Evolutionary conservation across 1,140 invertebrate genomes (phyloP).

Genomic region (Anagrus nilaparvatae): DNA sequence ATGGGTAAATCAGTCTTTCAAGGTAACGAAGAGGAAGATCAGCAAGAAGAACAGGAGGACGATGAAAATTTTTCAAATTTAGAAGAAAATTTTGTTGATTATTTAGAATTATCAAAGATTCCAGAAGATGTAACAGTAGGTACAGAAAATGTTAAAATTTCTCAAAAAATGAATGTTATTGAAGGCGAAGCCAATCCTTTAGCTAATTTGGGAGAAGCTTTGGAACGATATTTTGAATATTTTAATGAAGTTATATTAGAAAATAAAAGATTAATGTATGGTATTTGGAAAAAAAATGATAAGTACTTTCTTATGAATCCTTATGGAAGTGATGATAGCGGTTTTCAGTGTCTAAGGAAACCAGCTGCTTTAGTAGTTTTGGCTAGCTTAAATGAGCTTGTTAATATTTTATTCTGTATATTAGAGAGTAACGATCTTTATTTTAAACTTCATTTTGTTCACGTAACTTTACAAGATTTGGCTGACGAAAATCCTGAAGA

Average conservation of each 20-base stretch:
- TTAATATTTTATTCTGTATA: constrained; percentile 24
- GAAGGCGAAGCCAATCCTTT: constrained; percentile 24
- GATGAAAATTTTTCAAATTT: constrained; percentile 10
- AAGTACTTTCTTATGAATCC: constrained; percentile 33
- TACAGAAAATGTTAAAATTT: constrained; percentile 18
- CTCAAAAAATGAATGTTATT: constrained; percentile 19
- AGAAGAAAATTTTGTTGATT: constrained; percentile 16
- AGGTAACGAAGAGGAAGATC: constrained; percentile 9
- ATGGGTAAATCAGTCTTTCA: constrained; percentile 13
- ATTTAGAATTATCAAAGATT: constrained; percentile 27
- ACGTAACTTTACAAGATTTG: constrained; percentile 21
- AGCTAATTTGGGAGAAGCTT: constrained; percentile 31
- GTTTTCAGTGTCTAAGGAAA: constrained; percentile 21
- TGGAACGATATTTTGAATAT: constrained; percentile 27
- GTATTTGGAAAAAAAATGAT: constrained; percentile 24
- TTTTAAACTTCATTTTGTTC: constrained; percentile 28
- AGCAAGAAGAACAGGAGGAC: constrained; percentile 14
- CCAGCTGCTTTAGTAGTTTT: constrained; percentile 25
- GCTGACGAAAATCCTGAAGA: constrained; percentile 10
- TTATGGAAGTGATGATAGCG: constrained; percentile 30
- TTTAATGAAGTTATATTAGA: constrained; percentile 29
- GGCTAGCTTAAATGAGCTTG: constrained; percentile 25
- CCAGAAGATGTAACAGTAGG: constrained; percentile 24
- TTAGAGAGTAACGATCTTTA: constrained; percentile 27
- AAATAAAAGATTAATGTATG: constrained; percentile 29